Conservation (phyloP, 35 echinoderm and acorn worm genomes). For the Antedon bifida region DNA sequence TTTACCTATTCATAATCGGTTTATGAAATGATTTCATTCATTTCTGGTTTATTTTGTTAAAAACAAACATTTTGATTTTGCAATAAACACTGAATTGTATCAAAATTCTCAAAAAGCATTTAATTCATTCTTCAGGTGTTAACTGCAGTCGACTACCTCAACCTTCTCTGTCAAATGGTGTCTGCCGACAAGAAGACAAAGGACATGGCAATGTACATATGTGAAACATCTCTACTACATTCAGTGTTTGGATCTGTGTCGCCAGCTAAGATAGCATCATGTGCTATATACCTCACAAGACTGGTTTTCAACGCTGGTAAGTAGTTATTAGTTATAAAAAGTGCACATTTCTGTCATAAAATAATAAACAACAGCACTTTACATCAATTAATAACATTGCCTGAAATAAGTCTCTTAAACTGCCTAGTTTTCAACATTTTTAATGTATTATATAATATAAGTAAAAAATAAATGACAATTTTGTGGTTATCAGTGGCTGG, state of each 20-base stretch:
- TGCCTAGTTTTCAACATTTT: too few relatives aligned
- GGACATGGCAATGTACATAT: slow-evolving; percentile 56
- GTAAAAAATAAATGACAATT: too few relatives aligned
- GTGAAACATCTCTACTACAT: slow-evolving; percentile 62
- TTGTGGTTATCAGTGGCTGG: too few relatives aligned
- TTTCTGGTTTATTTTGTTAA: too few relatives aligned
- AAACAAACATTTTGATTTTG: too few relatives aligned
- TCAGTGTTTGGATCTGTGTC: slow-evolving; percentile 52
- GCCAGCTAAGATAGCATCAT: slow-evolving; percentile 40
- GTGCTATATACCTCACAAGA: slow-evolving; percentile 53
- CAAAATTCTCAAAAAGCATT: too few relatives aligned
- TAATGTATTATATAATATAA: too few relatives aligned
- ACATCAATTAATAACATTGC: background rate
- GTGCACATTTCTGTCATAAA: background rate
- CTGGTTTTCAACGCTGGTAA: slow-evolving; percentile 41
- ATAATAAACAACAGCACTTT: background rate
- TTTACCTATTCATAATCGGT: too few relatives aligned
- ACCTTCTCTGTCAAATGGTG: slow-evolving; percentile 36
- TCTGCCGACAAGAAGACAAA: slow-evolving; percentile 32
- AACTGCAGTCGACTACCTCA: slow-evolving; percentile 67
- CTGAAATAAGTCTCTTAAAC: background rate
- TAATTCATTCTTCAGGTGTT: slow-evolving; percentile 40
- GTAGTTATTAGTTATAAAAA: too few relatives aligned
- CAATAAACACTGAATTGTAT: too few relatives aligned
- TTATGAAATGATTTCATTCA: too few relatives aligned